phyloP scores from a whole-genome alignment of 2,113 vertebrate genomes.

The Choloepus hoffmanni region DNA sequence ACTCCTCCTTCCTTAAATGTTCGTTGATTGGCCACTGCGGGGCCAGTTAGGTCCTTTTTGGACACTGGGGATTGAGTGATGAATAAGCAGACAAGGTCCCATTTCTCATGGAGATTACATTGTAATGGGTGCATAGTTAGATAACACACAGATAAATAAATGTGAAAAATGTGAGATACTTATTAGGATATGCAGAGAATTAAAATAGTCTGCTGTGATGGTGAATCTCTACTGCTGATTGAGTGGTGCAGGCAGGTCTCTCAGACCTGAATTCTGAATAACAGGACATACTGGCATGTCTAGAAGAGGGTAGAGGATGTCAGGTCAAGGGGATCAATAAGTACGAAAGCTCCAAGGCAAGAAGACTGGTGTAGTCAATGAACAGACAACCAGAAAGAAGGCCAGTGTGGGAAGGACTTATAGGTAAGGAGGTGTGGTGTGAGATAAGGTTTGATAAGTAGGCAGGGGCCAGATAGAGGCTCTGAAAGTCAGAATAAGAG shows the following conservation, averaged over 20 bases:
- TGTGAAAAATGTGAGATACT: neutral
- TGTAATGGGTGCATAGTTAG: neutral
- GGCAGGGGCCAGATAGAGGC: neutral
- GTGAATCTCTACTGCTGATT: neutral
- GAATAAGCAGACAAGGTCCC: neutral
- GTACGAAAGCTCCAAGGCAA: neutral
- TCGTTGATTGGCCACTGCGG: neutral
- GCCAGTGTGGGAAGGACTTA: neutral
- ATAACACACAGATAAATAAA: neutral
- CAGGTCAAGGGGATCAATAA: neutral
- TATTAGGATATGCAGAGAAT: neutral
- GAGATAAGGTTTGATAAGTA: neutral
- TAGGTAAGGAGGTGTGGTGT: neutral
- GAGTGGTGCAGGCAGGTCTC: neutral
- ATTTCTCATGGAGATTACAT: neutral
- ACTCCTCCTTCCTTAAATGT: neutral
- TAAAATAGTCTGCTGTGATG: neutral
- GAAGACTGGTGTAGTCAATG: neutral
- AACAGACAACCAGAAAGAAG: neutral
- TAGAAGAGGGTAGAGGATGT: neutral
- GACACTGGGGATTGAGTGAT: neutral
- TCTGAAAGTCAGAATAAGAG: neutral
- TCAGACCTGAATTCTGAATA: constrained; percentile 11
- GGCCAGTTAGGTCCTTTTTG: neutral
- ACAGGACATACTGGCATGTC: neutral